Percentiles rank a stretch among this genome's conserved stretches.
phyloP scores from a whole-genome alignment of 1,140 invertebrate species.

The Lucilia sericata region DNA sequence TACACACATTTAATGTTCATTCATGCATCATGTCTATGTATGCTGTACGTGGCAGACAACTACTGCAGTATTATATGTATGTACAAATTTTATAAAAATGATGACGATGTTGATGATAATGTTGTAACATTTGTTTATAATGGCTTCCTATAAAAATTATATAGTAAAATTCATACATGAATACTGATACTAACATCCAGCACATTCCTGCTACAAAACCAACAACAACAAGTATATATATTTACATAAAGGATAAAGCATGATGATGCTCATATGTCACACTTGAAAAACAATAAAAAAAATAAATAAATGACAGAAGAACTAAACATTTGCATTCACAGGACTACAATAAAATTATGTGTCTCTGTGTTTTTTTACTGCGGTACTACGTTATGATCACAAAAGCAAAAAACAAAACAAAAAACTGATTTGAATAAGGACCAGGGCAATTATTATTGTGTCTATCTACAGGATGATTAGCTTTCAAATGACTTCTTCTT shows the following conservation, averaged over 20 bases:
- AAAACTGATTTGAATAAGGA: neutral
- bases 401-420: neutral
- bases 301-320: neutral
- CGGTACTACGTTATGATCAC: neutral
- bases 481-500: conserved; percentile 18
- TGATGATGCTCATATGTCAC: conserved; percentile 23
- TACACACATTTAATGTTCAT: neutral
- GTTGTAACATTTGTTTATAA: conserved; percentile 12
- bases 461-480: conserved; percentile 26
- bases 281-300: conserved; percentile 11
- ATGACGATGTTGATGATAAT: conserved; percentile 5
- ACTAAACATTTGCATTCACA: neutral
- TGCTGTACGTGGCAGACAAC: conserved; percentile 8
- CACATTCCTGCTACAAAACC: neutral
- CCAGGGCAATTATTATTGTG: conserved; percentile 7
- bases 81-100: neutral
- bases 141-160: conserved; percentile 17
- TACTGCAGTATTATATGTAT: conserved; percentile 15
- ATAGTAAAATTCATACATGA: neutral
- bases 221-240: neutral
- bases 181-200: neutral
- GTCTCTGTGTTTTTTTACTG: neutral
- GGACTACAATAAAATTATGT: conserved; percentile 1
- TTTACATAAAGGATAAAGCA: conserved; percentile 18
- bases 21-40: neutral